Evolutionary conservation across 1,140 invertebrate genomes (phyloP).

Genomic region (Leguminivora glycinivorella): DNA sequence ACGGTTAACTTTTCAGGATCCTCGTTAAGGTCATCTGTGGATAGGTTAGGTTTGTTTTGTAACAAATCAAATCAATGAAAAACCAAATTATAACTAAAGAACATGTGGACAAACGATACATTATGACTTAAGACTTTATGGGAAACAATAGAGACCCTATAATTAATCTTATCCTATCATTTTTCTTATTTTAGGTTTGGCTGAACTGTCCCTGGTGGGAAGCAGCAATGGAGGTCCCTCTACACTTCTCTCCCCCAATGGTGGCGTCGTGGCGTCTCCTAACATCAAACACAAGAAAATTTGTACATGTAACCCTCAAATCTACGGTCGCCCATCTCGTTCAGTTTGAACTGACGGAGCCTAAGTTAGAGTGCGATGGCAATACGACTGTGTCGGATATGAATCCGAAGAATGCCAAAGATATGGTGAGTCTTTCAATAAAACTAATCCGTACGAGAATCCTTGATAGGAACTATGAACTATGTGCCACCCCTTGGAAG

Average conservation of each 20-base stretch:
- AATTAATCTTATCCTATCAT: slow-evolving; percentile 27
- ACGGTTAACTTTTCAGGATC: too few species aligned
- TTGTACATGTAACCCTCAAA: slow-evolving; percentile 87
- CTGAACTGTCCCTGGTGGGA: slow-evolving; percentile 88
- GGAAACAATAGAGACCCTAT: background rate
- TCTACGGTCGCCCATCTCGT: slow-evolving; percentile 82
- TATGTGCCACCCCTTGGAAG: too few species aligned
- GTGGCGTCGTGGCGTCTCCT: slow-evolving; percentile 88
- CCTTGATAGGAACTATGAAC: too few species aligned
- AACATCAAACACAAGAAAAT: slow-evolving; percentile 90
- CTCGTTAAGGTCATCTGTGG: too few species aligned
- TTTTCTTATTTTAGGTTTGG: slow-evolving; percentile 60
- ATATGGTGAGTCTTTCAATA: slow-evolving; percentile 64
- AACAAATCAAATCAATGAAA: too few species aligned
- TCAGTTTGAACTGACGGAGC: slow-evolving; percentile 80
- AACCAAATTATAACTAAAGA: too few species aligned
- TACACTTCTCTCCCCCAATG: slow-evolving; percentile 91
- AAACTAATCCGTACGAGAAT: too few species aligned
- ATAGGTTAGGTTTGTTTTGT: too few species aligned
- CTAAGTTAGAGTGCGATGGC: slow-evolving; percentile 80
- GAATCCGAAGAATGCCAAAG: slow-evolving; percentile 78
- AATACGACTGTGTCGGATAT: slow-evolving; percentile 82
- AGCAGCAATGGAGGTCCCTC: slow-evolving; percentile 82
- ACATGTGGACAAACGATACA: too few species aligned
- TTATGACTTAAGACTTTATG: too few species aligned